Base-by-base conservation (phyloP, 2,113 vertebrate genomes). In the Vidua macroura region DNA sequence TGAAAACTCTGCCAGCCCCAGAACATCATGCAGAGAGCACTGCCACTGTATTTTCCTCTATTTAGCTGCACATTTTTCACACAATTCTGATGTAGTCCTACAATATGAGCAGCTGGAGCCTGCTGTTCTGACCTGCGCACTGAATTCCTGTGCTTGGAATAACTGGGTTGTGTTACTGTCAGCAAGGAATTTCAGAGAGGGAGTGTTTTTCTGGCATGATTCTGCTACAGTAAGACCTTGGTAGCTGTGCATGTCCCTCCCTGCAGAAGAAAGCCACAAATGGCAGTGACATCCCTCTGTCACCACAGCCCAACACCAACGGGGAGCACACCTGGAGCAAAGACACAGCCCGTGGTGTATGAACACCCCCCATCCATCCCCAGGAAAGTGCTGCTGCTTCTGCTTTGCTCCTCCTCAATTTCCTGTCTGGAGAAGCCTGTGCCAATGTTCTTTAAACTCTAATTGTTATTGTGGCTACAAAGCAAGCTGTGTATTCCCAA, bases 261-360 rank as follows among this genome's bases (percentile, higher is more conserved):
- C 44, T 46, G 53, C 55, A 86, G 48, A 72, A 3, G 28, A 60
- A 58, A 83, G 23, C 15, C 41, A 28, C 6, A 52, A 48, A 31
- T 0, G 2, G 16, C 51, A 43, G 21, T 13, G 44, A 33, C 37
- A 59, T n/a, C 28, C 70, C 68, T 52, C 37, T 27, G n/a, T 1
- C 77, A 76, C 9, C 6, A 0, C 53, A 78, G 59, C 37, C 48
- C 1, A 0, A 15, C 81, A 9, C 14, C 0, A 0, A 7, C 0
- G 1, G 59, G 56, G 62, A 35, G 22, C 64, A 24, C 9, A 1
- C 4, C 12, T 1, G 8, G 52, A 63, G 66, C 52, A 70, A 67
- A 41, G 39, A 35, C 53, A 13, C 21, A 59, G 62, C 28, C 39
- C 1, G 0, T 21, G 33, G 3, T 1, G 2, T 4, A 9, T 5